Evolutionary conservation across 2,797 vertebrate species (phyloP).

Genomic region (Anisognathus igniventris): DNA sequence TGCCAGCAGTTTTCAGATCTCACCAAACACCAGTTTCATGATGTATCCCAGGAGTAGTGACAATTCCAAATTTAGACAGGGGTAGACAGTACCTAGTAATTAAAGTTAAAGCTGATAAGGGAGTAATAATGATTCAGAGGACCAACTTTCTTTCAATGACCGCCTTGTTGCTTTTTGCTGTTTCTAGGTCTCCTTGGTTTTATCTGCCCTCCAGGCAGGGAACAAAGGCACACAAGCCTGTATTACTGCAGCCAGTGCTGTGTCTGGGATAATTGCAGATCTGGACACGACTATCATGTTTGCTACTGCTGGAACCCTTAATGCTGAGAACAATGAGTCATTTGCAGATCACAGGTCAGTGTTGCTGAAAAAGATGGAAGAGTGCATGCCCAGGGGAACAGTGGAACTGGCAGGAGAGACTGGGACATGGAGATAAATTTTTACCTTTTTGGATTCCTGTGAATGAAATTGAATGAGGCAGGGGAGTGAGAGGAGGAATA

Average conservation of each 20-base stretch:
- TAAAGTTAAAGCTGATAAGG: neutral
- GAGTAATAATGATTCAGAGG: neutral
- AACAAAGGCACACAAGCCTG: slow-evolving; percentile 98
- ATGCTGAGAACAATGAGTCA: slow-evolving; percentile 92
- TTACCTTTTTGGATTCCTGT: neutral
- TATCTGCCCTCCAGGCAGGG: slow-evolving; percentile 95
- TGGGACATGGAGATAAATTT: neutral
- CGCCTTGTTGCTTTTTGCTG: neutral
- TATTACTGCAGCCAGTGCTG: slow-evolving; percentile 93
- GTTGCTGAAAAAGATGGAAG: neutral
- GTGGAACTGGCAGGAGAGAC: neutral
- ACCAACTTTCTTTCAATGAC: neutral
- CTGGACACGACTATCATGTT: slow-evolving; percentile 99
- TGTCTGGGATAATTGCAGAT: slow-evolving; percentile 97
- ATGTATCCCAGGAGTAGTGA: neutral
- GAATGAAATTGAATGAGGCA: neutral
- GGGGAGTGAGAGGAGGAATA: neutral
- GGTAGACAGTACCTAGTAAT: neutral
- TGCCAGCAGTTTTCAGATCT: neutral
- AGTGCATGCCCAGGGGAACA: accelerated
- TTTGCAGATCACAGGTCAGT: slow-evolving; percentile 96
- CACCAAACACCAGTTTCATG: neutral
- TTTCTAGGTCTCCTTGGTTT: slow-evolving; percentile 90
- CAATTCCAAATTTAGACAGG: neutral
- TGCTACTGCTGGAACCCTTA: slow-evolving; percentile 94